Evolutionary conservation across 2,888 invertebrate genomes (phyloP).

Genomic region (Spicauda simplicius): DNA sequence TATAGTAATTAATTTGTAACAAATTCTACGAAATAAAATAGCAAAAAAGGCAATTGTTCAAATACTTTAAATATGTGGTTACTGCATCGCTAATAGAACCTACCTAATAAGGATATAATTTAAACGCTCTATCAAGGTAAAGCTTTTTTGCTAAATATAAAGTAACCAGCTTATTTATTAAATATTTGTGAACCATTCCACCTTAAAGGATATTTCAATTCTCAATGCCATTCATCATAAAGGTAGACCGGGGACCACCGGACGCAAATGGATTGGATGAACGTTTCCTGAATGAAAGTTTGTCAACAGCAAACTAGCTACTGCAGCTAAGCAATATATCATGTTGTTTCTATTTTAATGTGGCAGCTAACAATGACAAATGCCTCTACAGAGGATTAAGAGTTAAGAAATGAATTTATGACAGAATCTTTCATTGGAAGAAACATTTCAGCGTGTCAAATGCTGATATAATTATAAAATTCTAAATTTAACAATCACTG

Average conservation of each 20-base stretch:
- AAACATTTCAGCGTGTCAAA: slow-evolving; percentile 20
- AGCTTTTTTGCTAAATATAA: no score
- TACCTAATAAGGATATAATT: no score
- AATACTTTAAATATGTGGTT: no score
- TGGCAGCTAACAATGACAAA: slow-evolving; percentile 37
- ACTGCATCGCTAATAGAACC: no score
- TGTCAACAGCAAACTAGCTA: slow-evolving; percentile 34
- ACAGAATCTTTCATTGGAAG: slow-evolving; percentile 21
- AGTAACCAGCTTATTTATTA: no score
- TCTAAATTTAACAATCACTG: background rate
- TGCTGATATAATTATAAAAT: background rate
- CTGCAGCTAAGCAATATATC: slow-evolving; percentile 32
- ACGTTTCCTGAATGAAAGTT: slow-evolving; percentile 38
- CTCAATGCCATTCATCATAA: slow-evolving; percentile 26
- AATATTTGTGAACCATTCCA: background rate
- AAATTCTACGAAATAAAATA: no score
- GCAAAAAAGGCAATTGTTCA: no score
- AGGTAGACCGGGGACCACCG: slow-evolving; percentile 28
- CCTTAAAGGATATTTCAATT: background rate
- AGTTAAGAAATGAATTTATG: slow-evolving; percentile 31
- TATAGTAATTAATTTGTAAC: no score
- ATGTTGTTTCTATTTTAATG: slow-evolving; percentile 36
- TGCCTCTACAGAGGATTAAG: slow-evolving; percentile 30
- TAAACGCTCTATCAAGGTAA: no score
- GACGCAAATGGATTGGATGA: slow-evolving; percentile 36